Percentiles rank a stretch among this genome's conserved stretches.
Evolutionary conservation across 2,113 vertebrate genomes (phyloP).

Genomic region (Boleophthalmus pectinirostris): DNA sequence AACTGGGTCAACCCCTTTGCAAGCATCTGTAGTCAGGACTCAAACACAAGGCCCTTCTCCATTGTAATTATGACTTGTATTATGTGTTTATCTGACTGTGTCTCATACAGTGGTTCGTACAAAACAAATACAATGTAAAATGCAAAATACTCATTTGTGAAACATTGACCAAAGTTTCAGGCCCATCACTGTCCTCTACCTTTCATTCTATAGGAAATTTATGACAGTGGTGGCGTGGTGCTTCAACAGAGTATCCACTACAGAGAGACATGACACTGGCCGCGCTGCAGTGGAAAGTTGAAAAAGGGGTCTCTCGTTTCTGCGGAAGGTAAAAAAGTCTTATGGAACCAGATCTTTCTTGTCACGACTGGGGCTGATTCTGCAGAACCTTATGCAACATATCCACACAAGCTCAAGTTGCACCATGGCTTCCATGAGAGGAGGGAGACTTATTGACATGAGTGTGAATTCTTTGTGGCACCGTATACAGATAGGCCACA

Average conservation of each 20-base stretch:
- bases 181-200: not conserved
- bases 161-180: not conserved
- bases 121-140: not conserved
- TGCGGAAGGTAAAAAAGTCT: conserved; percentile 23
- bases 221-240: conserved; percentile 11
- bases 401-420: conserved; percentile 30
- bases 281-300: conserved; percentile 32
- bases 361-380: conserved; percentile 25
- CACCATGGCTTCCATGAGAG: conserved; percentile 5
- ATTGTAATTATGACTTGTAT: not conserved
- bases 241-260: conserved; percentile 23
- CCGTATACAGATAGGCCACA: not conserved
- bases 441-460: conserved; percentile 4
- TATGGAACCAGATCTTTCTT: conserved; percentile 41
- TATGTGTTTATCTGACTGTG: conserved; percentile 29
- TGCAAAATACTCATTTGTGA: not conserved
- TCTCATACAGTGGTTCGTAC: not conserved
- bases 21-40: not conserved
- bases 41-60: not conserved
- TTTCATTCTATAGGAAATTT: conserved; percentile 22
- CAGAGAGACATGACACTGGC: conserved; percentile 25
- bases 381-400: conserved; percentile 45
- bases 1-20: not conserved
- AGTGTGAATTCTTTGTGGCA: conserved; percentile 2
- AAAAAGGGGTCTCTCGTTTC: conserved; percentile 28